Base-by-base conservation (phyloP, 2,888 invertebrate genomes). In the Calephelis perditalis region DNA sequence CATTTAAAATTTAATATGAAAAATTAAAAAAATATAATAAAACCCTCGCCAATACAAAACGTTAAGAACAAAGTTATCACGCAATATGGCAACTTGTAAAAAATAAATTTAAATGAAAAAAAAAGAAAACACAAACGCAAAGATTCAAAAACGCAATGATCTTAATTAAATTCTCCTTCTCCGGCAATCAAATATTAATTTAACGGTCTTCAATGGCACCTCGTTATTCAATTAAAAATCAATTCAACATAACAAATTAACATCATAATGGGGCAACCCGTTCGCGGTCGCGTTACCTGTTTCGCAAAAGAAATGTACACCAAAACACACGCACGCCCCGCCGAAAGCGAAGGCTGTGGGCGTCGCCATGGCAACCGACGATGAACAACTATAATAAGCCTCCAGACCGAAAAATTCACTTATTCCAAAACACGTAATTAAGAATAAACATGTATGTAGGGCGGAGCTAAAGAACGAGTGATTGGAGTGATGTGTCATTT, bases 381-480 rank as follows among this genome's bases (percentile, higher is more conserved):
- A 75, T 78, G 81, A 84, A 86, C 77, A 80, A 81, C 79, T 82
- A 84, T 85, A 85, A 87, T 85, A 81, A 81, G 79, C 75, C 77
- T 66, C 63, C 76, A 77, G 79, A 79, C 76, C 77, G 73, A 82
- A 78, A 73, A 82, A 76, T 75, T 82, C 77, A 77, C 78, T 78
- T 82, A 83, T 82, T 79, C 76, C 76, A 77, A 85, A 87, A 85
- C 85, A 80, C 83, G 72, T 81, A 82, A 86, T 88, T 86, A 86
- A 75, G 73, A 72, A 70, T 78, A 80, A 78, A 74, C 77, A 77
- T 76, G 70, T 73, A 73, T 73, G 71, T 71, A 70, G 71, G 68
- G 71, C 67, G 70, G 66, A 56, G 66, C 55, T 56, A 59, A 52
- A 12, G 58, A 70, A 70, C 65, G 63, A 63, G 63, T 66, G 57